Evolutionary conservation across 2,797 vertebrate genomes (phyloP), one percentile per base, ranked within the genome.

Genomic region (Enteromius unitaeniatus): DNA sequence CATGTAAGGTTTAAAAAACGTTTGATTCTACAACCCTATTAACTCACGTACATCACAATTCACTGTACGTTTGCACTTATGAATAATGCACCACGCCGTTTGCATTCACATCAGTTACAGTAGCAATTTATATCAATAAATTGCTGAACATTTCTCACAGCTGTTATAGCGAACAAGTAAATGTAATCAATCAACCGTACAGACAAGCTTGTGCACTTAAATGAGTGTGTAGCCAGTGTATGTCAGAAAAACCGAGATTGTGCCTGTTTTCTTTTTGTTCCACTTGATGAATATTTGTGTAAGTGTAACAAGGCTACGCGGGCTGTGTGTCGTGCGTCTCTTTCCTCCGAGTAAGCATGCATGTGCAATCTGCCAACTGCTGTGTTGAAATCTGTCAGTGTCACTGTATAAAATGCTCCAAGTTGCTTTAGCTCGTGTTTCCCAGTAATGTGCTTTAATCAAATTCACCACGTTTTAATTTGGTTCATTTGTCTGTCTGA

Each of bases 401-500:
- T 70, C 58, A 19, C 49, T n/a, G 6, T 68, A 11, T 53, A 8
- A 70, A 73, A 64, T 8, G 17, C 9, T 47, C 37, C 60, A 58
- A n/a, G n/a, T 21, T 14, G 3, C 9, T 72, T 28, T 19, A 72
- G 58, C 62, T 49, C 2, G 2, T 14, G 9, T 69, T 64, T 81
- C 72, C 51, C 37, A 51, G 49, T 72, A 45, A 64, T 68, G 21
- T 19, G 68, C 40, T 78, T 68, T 78, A 37, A 78, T 81, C 53
- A 68, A 40, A 85, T 69, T 76, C 72, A 40, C 55, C 37, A 51
- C 6, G 6, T 42, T 69, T 55, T 78, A 81, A 76, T 73, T 49
- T 23, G 34, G 15, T 31, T 47, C 28, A 28, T 84, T 60, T 77
- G 47, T 81, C 83, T 85, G 69, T 79, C 75, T 85, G 86, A 31